phyloP scores from a whole-genome alignment of 1,140 invertebrate species.

The Cardiocondyla obscurior region DNA sequence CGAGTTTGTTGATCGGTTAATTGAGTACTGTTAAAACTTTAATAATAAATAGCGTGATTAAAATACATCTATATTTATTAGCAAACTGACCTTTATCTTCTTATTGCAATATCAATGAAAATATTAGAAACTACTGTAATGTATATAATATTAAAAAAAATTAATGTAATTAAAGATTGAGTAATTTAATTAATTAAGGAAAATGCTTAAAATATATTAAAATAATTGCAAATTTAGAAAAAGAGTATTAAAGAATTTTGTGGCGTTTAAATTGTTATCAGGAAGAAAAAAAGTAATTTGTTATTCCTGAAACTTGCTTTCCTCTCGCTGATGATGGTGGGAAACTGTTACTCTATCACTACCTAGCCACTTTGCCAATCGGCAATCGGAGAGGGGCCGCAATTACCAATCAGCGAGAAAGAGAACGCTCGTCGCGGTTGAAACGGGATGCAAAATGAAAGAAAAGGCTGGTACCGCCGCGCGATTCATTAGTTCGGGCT shows the following conservation, averaged over 20 bases:
- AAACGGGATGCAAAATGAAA: conserved; percentile 64
- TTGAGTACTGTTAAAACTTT: conserved; percentile 54
- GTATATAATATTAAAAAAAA: background rate
- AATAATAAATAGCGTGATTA: conserved; percentile 53
- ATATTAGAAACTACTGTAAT: background rate
- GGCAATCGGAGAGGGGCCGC: background rate
- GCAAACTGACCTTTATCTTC: background rate
- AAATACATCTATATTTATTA: background rate
- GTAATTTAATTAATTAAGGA: background rate
- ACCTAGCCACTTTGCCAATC: conserved; percentile 7
- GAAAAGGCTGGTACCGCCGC: conserved; percentile 73
- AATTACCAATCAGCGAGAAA: conserved; percentile 46
- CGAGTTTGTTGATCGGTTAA: conserved; percentile 49
- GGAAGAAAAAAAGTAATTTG: background rate
- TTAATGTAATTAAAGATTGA: background rate
- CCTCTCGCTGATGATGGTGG: background rate
- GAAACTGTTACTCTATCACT: background rate
- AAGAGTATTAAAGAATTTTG: too few species aligned
- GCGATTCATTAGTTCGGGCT: conserved; percentile 75
- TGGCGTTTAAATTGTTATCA: background rate
- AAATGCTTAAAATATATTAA: background rate
- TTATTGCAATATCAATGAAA: background rate
- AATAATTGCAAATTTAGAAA: background rate
- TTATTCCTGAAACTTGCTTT: conserved; percentile 7
- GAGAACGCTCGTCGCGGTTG: conserved; percentile 51